Conservation (phyloP, 2,113 vertebrate genomes). For the Oenanthe oenanthe region DNA sequence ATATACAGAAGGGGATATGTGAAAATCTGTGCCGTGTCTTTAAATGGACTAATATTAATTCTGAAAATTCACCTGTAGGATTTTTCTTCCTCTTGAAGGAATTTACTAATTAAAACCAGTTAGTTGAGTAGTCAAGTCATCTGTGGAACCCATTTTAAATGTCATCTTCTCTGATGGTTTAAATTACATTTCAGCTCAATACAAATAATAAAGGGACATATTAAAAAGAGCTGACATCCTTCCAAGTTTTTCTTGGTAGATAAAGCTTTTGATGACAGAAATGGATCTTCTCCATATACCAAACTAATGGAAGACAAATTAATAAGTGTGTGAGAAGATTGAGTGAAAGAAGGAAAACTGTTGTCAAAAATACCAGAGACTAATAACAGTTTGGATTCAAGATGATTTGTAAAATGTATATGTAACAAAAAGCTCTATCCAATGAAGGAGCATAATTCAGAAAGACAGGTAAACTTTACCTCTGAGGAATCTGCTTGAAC, state of each 20-base stretch:
- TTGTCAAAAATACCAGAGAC: conserved; percentile 14
- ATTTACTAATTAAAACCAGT: not conserved
- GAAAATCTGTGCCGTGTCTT: not conserved
- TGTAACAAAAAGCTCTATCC: not conserved
- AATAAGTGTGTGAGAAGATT: not conserved
- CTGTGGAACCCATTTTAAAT: not conserved
- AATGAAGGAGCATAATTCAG: not conserved
- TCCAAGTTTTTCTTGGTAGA: not conserved
- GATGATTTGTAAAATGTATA: not conserved
- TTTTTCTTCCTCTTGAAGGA: not conserved
- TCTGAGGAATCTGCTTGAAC: not conserved
- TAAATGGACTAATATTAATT: not conserved
- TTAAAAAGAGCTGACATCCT: not conserved
- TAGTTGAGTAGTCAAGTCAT: not conserved
- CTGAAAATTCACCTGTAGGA: not conserved
- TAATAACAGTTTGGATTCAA: not conserved
- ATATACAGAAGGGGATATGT: not conserved
- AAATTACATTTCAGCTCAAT: not conserved
- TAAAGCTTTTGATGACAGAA: not conserved
- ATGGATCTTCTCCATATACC: not conserved
- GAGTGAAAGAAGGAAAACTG: not conserved
- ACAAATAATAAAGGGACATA: not conserved
- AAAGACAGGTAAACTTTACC: not conserved
- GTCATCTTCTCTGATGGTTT: not conserved
- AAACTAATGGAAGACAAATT: not conserved